A percentile compares a stretch with the other conserved stretches of the same genome.
Conservation (phyloP, 2,797 vertebrate species). For the Melanotaenia pygmaea region DNA sequence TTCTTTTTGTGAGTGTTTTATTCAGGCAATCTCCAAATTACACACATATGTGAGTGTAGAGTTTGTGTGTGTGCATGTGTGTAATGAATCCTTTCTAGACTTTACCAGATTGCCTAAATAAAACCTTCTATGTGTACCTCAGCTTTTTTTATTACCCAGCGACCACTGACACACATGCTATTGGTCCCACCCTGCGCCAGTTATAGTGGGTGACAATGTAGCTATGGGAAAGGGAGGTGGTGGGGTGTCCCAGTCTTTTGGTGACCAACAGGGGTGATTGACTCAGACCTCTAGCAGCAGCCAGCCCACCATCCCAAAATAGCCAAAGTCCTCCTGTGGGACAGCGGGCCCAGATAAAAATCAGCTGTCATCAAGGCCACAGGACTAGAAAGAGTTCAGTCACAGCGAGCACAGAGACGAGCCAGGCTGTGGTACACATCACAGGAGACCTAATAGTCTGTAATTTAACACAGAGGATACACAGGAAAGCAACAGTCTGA, state of each 20-base stretch:
- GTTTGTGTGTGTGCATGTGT: no score
- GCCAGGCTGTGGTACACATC: conserved; percentile 38
- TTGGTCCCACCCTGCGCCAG: conserved; percentile 59
- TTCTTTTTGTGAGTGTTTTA: no score
- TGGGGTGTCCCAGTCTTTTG: conserved; percentile 59
- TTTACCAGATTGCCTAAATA: conserved; percentile 39
- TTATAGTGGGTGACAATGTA: conserved; percentile 74
- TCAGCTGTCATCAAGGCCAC: conserved; percentile 83
- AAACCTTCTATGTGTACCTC: background rate
- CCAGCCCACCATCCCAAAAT: conserved; percentile 85
- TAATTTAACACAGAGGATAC: conserved; percentile 22
- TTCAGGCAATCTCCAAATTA: no score
- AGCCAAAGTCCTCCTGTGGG: conserved; percentile 80
- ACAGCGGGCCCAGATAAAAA: conserved; percentile 83
- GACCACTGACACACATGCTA: conserved; percentile 56
- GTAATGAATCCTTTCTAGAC: background rate
- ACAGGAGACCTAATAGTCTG: conserved; percentile 32
- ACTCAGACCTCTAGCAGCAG: conserved; percentile 76
- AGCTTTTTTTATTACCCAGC: conserved; percentile 22
- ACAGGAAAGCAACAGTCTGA: conserved; percentile 15
- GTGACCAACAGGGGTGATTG: conserved; percentile 77
- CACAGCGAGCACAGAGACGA: conserved; percentile 53
- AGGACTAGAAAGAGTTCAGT: conserved; percentile 70
- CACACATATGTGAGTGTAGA: no score
- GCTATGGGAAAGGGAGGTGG: conserved; percentile 68